Base-by-base conservation (phyloP, 2,797 vertebrate species). In the Schizopygopsis malacanthus region DNA sequence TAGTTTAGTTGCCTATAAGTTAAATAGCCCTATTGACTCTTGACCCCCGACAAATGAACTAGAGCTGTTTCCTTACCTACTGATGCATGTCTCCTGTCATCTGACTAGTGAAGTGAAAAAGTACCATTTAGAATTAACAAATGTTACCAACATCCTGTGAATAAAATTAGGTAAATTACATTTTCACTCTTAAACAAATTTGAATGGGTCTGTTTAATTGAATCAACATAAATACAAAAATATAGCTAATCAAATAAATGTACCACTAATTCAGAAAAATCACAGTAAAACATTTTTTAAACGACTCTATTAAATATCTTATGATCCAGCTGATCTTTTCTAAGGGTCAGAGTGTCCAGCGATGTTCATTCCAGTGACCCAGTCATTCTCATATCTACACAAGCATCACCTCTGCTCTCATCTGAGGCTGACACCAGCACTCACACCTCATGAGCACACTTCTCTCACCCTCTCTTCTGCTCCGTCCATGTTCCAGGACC, bases 401-500 rank as follows among this genome's bases (percentile, higher is more conserved):
- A 70, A 22, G 18, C 18, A 28, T 85, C 54, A 79, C 82, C 59
- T 79, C 72, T 33, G 43, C 33, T 59, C 28, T 79, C 65, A 61
- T 84, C 73, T 84, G 72, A 47, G 8, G 52, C 67, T 37, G 82
- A 69, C 81, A 86, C 77, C 87, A 83, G 70, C 50, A n/a, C 59
- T 86, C 81, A 86, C 84, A 73, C 87, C 85, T 87, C 25, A 47
- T 20, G 15, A 52, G 61, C 81, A 87, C 86, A 87, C 89, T 87
- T 85, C 79, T 85, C 52, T 85, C 82, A 79, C 85, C 33, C n/a
- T 25, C 81, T 45, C 59, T 73, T n/a, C 72, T 85, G 15, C 61
- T 81, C 81, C 87, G 16, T 43, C 61, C 52, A 71, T 52, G 65
- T 28, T 50, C 52, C 33, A 43, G 22, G 69, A 71, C 59, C 18